These are phyloP conservation scores for Autographa gamma DNA, from an alignment of 2,888 invertebrate genomes.

Conservation along the genomic window DNA sequence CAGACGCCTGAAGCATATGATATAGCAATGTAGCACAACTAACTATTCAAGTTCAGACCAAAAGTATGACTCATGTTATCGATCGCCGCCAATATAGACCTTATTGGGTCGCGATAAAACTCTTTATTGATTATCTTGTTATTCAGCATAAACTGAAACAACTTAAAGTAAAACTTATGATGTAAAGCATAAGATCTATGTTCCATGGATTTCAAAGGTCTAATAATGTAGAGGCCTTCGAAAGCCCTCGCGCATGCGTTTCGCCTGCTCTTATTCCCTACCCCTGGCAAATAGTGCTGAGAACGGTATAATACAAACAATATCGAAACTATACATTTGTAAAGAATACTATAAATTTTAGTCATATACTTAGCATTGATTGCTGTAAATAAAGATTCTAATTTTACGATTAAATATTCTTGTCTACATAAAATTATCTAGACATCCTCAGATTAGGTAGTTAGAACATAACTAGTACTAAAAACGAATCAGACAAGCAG, in stretches of 20 bases:
- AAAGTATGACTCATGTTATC: constrained; percentile 23
- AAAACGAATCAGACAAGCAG: constrained; percentile 10
- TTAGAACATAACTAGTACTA: background rate
- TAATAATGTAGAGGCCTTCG: constrained; percentile 15
- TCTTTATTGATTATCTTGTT: constrained; percentile 1
- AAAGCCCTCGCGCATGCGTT: constrained; percentile 51
- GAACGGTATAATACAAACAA: background rate
- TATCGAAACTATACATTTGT: constrained; percentile 12
- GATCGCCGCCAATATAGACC: constrained; percentile 10
- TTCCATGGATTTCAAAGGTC: constrained; percentile 17
- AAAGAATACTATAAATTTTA: too few relatives aligned
- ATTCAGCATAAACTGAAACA: background rate
- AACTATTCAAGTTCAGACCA: constrained; percentile 36
- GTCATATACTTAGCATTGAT: too few relatives aligned
- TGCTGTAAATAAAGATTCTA: too few relatives aligned
- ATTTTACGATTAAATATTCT: too few relatives aligned
- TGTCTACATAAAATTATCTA: too few relatives aligned
- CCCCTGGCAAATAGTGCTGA: constrained; percentile 48
- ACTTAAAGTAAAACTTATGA: background rate
- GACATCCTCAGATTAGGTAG: too few relatives aligned
- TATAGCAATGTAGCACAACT: constrained; percentile 24
- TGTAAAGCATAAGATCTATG: fast-evolving
- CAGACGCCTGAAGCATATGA: constrained; percentile 26
- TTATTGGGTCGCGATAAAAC: fast-evolving
- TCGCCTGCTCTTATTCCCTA: constrained; percentile 25